Evolutionary conservation across 92 coral and sea anemone species (phyloP), one percentile per base, ranked within the genome.

Genomic region (Zoanthus gigantus): DNA sequence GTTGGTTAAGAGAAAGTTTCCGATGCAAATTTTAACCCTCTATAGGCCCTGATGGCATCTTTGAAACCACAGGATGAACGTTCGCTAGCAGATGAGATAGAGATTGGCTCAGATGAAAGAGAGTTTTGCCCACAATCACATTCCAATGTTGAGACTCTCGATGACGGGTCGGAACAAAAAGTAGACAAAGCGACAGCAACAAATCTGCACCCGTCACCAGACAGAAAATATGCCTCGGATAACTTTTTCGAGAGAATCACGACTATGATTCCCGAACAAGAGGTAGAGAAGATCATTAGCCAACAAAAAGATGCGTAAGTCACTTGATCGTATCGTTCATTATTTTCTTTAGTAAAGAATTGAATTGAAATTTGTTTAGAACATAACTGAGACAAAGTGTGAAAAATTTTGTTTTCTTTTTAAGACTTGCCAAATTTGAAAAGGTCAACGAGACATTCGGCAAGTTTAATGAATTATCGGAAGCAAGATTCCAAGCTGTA

Each of bases 381-480:
- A 50, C 56, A 2, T 7, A 50, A 50, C 23, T 23, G 23, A 37
- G 4, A 37, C 42, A 37, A 37, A 37, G 4, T 37, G 5, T 50
- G 9, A 50, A 47, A 4, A 47, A 0, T 50, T 69, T 69, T 1
- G 7, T 32, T 0, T 8, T 29, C 42, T 71, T 87, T 82, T 78
- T 60, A 86, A 97, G 99, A 78, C 83, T 95, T 63, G 72, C 92
- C 54, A 92, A 90, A 76, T 95, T 97, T 85, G 94, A 94, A 86
- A 94, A 87, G 81, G 92, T 95, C 17, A 97, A 95, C 91, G 97
- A 93, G 78, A 92, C 74, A 90, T 92, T 97, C 74, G 92, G 90
- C 15, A 86, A 90, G 75, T 95, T 97, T 92, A 97, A 97, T 85
- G 93, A 91, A n/a, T 83, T 93, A 71, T 97, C 99, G 78, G 88